A percentile compares a stretch with the other conserved stretches of the same genome.
phyloP scores from a whole-genome alignment of 2,113 vertebrate genomes.

The Cercopithecus mona region DNA sequence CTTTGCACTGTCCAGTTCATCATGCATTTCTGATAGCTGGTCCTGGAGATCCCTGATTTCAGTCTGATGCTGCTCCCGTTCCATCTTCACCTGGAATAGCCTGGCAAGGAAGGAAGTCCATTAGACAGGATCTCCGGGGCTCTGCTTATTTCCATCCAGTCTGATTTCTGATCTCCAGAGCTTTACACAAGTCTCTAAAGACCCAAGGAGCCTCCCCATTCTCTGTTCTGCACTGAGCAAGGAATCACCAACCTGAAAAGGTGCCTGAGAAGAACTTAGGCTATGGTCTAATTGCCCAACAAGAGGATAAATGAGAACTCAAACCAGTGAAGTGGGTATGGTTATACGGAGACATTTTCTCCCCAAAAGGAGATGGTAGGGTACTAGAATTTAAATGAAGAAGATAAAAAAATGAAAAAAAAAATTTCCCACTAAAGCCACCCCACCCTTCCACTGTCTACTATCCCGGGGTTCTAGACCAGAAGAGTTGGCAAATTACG shows the following conservation, averaged over 20 bases:
- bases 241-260: neutral
- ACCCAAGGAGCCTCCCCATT: neutral
- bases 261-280: neutral
- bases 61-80: constrained; percentile 94
- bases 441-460: neutral
- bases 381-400: neutral
- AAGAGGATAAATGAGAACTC: neutral
- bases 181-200: neutral
- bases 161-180: neutral
- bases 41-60: constrained; percentile 98
- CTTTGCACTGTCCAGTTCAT: constrained; percentile 94
- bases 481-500: neutral
- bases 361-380: neutral
- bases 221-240: neutral
- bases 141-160: neutral
- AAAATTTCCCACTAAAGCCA: neutral
- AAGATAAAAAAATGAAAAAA: neutral
- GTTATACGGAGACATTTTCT: neutral
- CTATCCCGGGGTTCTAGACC: neutral
- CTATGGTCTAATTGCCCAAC: neutral
- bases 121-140: neutral
- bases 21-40: constrained; percentile 99
- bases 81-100: constrained; percentile 98
- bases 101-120: constrained; percentile 74
- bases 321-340: neutral